Evolutionary conservation across 1,140 invertebrate genomes (phyloP).

Genomic region (Odontomachus brunneus): DNA sequence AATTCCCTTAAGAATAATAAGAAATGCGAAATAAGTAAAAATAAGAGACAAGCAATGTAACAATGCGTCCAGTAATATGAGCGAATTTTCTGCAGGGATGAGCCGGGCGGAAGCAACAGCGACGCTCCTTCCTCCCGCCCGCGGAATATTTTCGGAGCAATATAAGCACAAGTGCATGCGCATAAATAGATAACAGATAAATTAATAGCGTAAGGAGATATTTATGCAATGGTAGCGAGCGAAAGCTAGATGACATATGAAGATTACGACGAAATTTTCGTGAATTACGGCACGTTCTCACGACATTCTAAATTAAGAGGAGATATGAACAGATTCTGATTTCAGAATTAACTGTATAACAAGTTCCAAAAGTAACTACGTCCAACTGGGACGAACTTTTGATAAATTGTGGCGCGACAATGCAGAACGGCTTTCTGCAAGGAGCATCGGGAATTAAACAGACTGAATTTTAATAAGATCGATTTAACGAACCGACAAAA

Average conservation of each 20-base stretch:
- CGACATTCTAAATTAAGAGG: conserved; percentile 15
- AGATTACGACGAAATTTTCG: conserved; percentile 23
- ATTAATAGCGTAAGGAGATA: conserved; percentile 16
- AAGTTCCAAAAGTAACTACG: conserved; percentile 39
- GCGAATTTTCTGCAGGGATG: too few species aligned
- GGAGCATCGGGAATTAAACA: background rate
- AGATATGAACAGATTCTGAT: conserved; percentile 6
- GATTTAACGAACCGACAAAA: conserved; percentile 29
- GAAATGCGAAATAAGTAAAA: conserved; percentile 21
- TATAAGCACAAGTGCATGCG: too few species aligned
- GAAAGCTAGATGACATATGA: background rate
- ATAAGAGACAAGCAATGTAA: conserved; percentile 9
- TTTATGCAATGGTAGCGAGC: background rate
- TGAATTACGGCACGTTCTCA: background rate
- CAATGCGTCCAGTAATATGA: background rate
- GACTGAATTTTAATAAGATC: conserved; percentile 36
- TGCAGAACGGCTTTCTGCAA: conserved; percentile 9
- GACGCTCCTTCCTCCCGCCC: too few species aligned
- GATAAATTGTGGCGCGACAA: conserved; percentile 42
- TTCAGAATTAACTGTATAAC: conserved; percentile 20
- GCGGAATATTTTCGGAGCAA: too few species aligned
- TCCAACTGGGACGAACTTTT: conserved; percentile 52
- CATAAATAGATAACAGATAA: background rate
- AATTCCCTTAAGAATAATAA: conserved; percentile 21
- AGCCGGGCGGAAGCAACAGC: too few species aligned